phyloP scores from a whole-genome alignment of 2,113 vertebrate genomes.

The Ovis canadensis region DNA sequence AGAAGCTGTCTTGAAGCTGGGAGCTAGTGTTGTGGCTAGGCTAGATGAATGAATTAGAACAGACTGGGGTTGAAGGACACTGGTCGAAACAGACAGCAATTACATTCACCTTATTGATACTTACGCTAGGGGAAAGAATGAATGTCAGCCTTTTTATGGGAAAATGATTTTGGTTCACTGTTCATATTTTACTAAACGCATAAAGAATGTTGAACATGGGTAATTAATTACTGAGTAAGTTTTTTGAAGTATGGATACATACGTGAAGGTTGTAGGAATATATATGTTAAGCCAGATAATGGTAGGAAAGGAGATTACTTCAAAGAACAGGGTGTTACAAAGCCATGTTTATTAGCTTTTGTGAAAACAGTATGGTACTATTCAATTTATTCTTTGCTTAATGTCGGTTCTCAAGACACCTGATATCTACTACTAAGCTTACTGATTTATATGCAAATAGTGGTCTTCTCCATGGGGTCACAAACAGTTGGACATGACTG shows the following conservation, averaged over 20 bases:
- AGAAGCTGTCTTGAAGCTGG: slow-evolving; percentile 67
- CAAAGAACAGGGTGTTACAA: slow-evolving; percentile 14
- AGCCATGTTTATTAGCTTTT: slow-evolving; percentile 49
- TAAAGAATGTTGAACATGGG: slow-evolving; percentile 51
- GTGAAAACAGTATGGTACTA: slow-evolving; percentile 25
- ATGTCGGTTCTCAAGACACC: slow-evolving; percentile 43
- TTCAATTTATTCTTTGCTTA: slow-evolving; percentile 56
- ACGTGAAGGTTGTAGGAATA: not conserved
- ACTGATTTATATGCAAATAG: slow-evolving; percentile 56
- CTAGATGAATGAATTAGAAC: slow-evolving; percentile 81
- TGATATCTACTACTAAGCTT: slow-evolving; percentile 52
- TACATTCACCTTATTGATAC: slow-evolving; percentile 67
- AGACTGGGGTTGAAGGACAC: slow-evolving; percentile 75
- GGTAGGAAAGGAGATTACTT: slow-evolving; percentile 24
- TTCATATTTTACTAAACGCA: slow-evolving; percentile 47
- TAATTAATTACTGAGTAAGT: not conserved
- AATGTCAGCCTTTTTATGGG: slow-evolving; percentile 52
- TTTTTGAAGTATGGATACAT: not conserved
- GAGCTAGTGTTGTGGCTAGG: slow-evolving; percentile 77
- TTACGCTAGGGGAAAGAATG: slow-evolving; percentile 54
- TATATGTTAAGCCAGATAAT: not conserved
- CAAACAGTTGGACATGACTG: not conserved
- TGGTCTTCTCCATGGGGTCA: not conserved
- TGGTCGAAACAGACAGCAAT: slow-evolving; percentile 68
- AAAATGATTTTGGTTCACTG: slow-evolving; percentile 43